Percentiles rank a stretch among this genome's conserved stretches.
These are phyloP conservation scores for Aspidiotus destructor DNA, from an alignment of 2,888 invertebrate genomes.

Conservation along the genomic window DNA sequence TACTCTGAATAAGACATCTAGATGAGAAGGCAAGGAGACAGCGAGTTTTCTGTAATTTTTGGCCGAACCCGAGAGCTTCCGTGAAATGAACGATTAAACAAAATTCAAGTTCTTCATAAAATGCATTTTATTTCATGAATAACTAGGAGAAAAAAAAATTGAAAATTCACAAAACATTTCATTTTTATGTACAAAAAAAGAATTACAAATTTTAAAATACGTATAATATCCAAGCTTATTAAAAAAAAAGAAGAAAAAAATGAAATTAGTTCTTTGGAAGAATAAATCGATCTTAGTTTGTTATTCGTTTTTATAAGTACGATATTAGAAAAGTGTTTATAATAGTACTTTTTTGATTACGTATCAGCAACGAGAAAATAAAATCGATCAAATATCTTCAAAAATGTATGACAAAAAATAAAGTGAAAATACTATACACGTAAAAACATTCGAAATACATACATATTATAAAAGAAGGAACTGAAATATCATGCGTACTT, in stretches of 20 bases:
- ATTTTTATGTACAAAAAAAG: slow-evolving; percentile 25
- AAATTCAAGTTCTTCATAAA: slow-evolving; percentile 11
- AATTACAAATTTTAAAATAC: slow-evolving; percentile 1
- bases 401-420: too few species aligned
- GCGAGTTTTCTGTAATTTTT: too few species aligned
- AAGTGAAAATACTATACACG: neutral
- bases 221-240: slow-evolving; percentile 9
- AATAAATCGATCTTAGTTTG: neutral
- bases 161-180: slow-evolving; percentile 30
- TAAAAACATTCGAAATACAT: neutral
- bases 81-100: neutral
- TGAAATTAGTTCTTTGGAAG: slow-evolving; percentile 5
- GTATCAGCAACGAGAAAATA: slow-evolving; percentile 1
- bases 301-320: neutral
- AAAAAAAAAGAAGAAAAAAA: slow-evolving; percentile 12
- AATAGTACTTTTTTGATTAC: neutral
- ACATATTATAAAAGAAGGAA: neutral
- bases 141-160: slow-evolving; percentile 10
- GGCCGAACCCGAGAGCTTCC: too few species aligned
- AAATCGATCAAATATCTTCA: neutral
- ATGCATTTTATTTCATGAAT: slow-evolving; percentile 25
- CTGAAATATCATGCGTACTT: neutral
- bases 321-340: slow-evolving; percentile 5
- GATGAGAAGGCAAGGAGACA: too few species aligned
- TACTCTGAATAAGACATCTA: too few species aligned